phyloP scores from a whole-genome alignment of 2,113 vertebrate genomes.

The Perccottus glenii region DNA sequence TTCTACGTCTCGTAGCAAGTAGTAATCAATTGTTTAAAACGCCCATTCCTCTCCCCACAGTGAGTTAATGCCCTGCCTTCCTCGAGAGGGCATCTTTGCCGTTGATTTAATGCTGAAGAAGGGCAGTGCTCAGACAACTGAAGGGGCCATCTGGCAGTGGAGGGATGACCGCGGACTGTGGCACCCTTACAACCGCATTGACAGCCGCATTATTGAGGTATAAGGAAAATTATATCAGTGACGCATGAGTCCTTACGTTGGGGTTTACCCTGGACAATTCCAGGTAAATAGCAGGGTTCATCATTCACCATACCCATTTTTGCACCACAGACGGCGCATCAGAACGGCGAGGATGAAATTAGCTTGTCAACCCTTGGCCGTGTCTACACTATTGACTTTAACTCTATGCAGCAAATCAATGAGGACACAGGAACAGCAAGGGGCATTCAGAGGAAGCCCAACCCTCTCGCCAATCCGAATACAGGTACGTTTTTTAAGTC shows the following conservation, averaged over 20 bases:
- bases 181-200: slow-evolving; percentile 99
- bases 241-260: neutral
- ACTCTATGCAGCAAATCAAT: slow-evolving; percentile 99
- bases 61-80: slow-evolving; percentile 98
- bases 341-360: slow-evolving; percentile 99
- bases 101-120: slow-evolving; percentile 99
- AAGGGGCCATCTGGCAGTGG: slow-evolving; percentile 98
- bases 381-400: slow-evolving; percentile 99
- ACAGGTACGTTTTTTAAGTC: slow-evolving; percentile 81
- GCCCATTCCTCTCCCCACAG: slow-evolving; percentile 62
- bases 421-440: slow-evolving; percentile 99
- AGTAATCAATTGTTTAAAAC: neutral
- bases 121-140: slow-evolving; percentile 95
- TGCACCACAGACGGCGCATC: slow-evolving; percentile 92
- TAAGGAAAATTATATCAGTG: neutral
- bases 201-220: slow-evolving; percentile 99
- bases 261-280: neutral
- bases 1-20: neutral
- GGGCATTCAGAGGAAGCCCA: slow-evolving; percentile 99
- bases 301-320: no score
- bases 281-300: no score
- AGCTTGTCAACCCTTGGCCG: slow-evolving; percentile 97
- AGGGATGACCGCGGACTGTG: slow-evolving; percentile 96
- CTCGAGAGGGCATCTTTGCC: slow-evolving; percentile 98
- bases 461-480: slow-evolving; percentile 95